These are phyloP conservation scores for Microhierax caerulescens DNA, from an alignment of 2,797 vertebrate genomes.

Conservation along the genomic window DNA sequence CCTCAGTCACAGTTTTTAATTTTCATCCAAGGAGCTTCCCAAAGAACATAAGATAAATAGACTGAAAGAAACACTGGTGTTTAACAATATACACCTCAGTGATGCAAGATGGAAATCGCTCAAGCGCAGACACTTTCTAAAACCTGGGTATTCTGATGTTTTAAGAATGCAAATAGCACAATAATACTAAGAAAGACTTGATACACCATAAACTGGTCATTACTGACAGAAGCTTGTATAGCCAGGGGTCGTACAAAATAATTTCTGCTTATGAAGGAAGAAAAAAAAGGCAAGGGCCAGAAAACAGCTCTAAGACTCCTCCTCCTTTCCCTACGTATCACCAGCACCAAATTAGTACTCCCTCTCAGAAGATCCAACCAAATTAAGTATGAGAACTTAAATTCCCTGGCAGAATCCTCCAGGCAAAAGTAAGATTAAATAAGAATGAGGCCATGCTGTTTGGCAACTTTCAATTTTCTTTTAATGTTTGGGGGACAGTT, in stretches of 20 bases:
- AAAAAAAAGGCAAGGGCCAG: not conserved
- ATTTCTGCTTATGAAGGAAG: not conserved
- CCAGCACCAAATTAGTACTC: not conserved
- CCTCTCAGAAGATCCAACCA: not conserved
- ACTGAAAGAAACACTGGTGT: not conserved
- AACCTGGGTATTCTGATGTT: not conserved
- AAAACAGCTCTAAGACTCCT: not conserved
- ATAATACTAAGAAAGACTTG: not conserved
- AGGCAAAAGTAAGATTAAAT: not conserved
- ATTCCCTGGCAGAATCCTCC: not conserved
- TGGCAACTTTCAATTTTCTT: not conserved
- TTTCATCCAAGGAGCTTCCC: not conserved
- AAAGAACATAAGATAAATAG: not conserved
- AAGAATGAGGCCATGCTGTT: not conserved
- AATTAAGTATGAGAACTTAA: constrained; percentile 1
- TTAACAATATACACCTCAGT: not conserved
- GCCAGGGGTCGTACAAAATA: not conserved
- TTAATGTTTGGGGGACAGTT: not conserved
- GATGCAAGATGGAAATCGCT: not conserved
- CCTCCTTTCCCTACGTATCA: not conserved
- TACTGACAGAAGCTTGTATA: not conserved
- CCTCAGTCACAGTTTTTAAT: not conserved
- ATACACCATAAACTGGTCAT: not conserved
- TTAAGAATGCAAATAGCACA: not conserved
- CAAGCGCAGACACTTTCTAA: not conserved